Percentiles rank a stretch among this genome's conserved stretches.
These are phyloP conservation scores for Cotesia typhae DNA, from an alignment of 1,140 invertebrate genomes.

Conservation along the genomic window DNA sequence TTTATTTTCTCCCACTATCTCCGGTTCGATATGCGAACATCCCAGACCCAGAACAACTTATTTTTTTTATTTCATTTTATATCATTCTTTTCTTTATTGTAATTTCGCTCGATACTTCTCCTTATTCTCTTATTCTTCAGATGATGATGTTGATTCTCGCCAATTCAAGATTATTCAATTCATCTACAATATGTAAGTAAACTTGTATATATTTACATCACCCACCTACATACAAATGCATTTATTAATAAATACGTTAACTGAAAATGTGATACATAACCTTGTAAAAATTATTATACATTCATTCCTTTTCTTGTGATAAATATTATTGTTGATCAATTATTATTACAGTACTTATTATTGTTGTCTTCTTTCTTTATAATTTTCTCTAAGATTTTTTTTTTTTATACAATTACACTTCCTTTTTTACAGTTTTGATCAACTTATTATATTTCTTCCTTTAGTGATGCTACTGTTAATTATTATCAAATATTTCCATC, in stretches of 20 bases:
- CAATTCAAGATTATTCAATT: slow-evolving; percentile 5
- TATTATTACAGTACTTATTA: no score
- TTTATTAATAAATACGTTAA: neutral
- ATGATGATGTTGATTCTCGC: slow-evolving; percentile 4
- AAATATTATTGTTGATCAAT: no score
- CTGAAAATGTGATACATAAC: neutral
- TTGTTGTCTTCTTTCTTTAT: no score
- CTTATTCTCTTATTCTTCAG: neutral
- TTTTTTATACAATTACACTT: no score
- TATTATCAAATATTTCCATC: no score
- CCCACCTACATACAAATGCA: slow-evolving; percentile 16
- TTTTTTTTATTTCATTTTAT: neutral
- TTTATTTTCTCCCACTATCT: no score
- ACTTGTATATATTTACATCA: slow-evolving; percentile 12
- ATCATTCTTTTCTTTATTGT: neutral
- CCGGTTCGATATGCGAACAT: no score
- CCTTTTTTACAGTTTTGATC: no score
- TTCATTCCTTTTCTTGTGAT: neutral
- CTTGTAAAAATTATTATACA: neutral
- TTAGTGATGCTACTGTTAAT: no score
- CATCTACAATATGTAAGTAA: slow-evolving; percentile 18
- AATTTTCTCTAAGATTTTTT: no score
- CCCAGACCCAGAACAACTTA: no score
- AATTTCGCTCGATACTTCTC: neutral
- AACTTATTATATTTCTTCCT: no score